Evolutionary conservation across 2,797 vertebrate genomes (phyloP).

Genomic region (Crossoptilon crossoptilon): DNA sequence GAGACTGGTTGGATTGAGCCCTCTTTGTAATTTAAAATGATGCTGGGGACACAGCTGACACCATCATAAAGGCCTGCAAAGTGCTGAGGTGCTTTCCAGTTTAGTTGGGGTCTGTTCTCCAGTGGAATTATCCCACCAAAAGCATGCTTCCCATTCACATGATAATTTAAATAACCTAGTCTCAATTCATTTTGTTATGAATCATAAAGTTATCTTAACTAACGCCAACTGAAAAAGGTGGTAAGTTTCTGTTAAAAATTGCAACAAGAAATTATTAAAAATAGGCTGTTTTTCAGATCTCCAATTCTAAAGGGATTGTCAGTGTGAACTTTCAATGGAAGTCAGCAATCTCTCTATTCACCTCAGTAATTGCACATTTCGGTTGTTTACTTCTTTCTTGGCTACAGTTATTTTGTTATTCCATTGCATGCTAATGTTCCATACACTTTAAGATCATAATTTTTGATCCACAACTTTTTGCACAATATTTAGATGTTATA

Average conservation of each 20-base stretch:
- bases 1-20: neutral
- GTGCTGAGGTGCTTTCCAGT: neutral
- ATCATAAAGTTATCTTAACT: neutral
- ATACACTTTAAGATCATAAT: neutral
- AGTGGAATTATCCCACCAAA: neutral
- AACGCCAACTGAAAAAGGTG: neutral
- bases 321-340: neutral
- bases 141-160: neutral
- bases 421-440: neutral
- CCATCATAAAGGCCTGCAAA: neutral
- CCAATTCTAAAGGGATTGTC: neutral
- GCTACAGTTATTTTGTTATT: neutral
- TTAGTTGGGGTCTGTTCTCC: neutral
- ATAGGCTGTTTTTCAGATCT: neutral
- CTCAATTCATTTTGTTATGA: neutral
- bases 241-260: neutral
- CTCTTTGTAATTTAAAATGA: neutral
- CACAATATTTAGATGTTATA: neutral
- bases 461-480: neutral
- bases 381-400: neutral
- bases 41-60: fast-evolving
- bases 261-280: neutral
- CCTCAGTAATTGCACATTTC: neutral
- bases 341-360: neutral
- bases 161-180: neutral